A percentile compares a stretch with the other conserved stretches of the same genome.
Evolutionary conservation across 2,113 vertebrate species (phyloP).

Genomic region (Nansenia antarctica): DNA sequence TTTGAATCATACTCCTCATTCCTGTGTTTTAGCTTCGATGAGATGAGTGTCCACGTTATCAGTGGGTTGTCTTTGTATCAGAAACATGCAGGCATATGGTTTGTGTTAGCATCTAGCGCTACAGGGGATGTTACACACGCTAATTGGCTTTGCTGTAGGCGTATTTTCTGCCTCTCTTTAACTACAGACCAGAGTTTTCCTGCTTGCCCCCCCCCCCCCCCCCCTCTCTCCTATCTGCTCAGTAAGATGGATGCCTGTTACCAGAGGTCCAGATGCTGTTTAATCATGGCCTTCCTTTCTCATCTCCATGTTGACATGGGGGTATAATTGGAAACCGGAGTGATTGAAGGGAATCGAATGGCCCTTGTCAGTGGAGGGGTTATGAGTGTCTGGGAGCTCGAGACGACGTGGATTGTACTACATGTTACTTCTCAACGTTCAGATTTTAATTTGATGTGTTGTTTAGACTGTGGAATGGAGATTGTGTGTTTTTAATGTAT

Average conservation of each 20-base stretch:
- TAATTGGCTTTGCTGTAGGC: slow-evolving; percentile 6
- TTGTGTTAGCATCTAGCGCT: slow-evolving; percentile 6
- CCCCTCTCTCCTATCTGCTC: slow-evolving; percentile 3
- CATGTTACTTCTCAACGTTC: neutral
- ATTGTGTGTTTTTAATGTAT: no score
- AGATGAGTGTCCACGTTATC: neutral
- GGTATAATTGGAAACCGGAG: slow-evolving; percentile 1
- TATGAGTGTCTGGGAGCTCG: no score
- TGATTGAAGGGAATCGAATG: neutral
- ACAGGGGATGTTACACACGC: slow-evolving; percentile 5
- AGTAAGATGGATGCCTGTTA: slow-evolving; percentile 8
- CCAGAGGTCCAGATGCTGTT: neutral
- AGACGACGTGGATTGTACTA: neutral
- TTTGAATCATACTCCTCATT: neutral
- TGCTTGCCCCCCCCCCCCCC: neutral
- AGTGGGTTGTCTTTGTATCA: slow-evolving; percentile 2
- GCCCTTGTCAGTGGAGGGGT: neutral
- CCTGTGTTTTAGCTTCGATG: neutral
- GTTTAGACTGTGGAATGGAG: neutral
- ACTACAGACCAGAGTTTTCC: slow-evolving; percentile 3
- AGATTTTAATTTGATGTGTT: neutral
- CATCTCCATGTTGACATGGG: slow-evolving; percentile 5
- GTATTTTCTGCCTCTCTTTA: slow-evolving; percentile 10
- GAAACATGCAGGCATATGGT: slow-evolving; percentile 3
- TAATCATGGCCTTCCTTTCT: neutral